Percentiles rank a stretch among this genome's conserved stretches.
phyloP scores from a whole-genome alignment of 2,888 invertebrate genomes.

The Stenurella melanura region DNA sequence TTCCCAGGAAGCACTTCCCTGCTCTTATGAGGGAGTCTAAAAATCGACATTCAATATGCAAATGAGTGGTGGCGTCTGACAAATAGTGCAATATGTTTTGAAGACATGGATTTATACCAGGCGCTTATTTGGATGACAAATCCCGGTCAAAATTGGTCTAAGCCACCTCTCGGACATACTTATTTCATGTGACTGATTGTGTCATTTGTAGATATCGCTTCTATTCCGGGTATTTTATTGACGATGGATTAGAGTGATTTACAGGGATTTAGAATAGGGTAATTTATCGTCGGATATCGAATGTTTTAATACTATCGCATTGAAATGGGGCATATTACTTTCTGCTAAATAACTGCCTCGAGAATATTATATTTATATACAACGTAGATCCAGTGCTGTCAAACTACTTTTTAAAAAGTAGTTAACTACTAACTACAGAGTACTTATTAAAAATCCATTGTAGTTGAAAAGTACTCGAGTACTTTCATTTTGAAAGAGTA shows the following conservation, averaged over 20 bases:
- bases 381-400: no score
- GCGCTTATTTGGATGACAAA: slow-evolving; percentile 39
- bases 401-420: no score
- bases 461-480: no score
- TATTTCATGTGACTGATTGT: slow-evolving; percentile 38
- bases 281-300: slow-evolving; percentile 32
- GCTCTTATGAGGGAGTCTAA: neutral
- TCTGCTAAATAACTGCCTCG: neutral
- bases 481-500: no score
- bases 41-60: slow-evolving; percentile 35
- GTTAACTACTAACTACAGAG: no score
- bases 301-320: slow-evolving; percentile 1
- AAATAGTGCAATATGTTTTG: slow-evolving; percentile 40
- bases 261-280: slow-evolving; percentile 24
- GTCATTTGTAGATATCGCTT: slow-evolving; percentile 40
- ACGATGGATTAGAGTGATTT: slow-evolving; percentile 36
- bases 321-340: slow-evolving; percentile 18
- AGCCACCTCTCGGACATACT: slow-evolving; percentile 40
- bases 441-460: no score
- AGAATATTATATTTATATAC: slow-evolving; percentile 9
- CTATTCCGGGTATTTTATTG: slow-evolving; percentile 32
- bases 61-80: slow-evolving; percentile 38
- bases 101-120: slow-evolving; percentile 37
- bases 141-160: slow-evolving; percentile 34
- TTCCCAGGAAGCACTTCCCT: neutral